Percentiles rank a stretch among this genome's conserved stretches.
Conservation (phyloP, 2,113 vertebrate species). For the Scalopus aquaticus region DNA sequence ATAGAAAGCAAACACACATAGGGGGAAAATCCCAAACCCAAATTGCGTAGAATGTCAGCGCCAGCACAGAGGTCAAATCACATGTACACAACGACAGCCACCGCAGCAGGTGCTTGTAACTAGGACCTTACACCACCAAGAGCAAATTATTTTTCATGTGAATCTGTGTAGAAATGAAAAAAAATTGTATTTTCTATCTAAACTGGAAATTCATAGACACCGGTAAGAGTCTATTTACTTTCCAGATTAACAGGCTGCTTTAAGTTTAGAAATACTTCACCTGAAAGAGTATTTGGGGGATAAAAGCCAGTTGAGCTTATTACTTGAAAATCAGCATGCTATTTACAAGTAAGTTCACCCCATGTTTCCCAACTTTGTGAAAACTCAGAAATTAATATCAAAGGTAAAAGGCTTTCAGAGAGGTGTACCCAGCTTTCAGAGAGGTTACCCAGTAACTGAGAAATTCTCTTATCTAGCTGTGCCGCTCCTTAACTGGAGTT, state of each 20-base stretch:
- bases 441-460: not conserved
- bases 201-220: not conserved
- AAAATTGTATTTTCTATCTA: not conserved
- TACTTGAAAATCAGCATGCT: not conserved
- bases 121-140: not conserved
- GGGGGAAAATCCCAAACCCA: not conserved
- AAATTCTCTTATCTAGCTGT: not conserved
- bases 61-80: not conserved
- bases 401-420: not conserved
- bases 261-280: not conserved
- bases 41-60: not conserved
- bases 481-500: not conserved
- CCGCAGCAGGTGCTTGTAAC: not conserved
- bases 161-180: not conserved
- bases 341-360: not conserved
- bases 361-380: not conserved
- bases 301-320: not conserved
- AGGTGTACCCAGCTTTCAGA: not conserved
- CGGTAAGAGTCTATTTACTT: not conserved
- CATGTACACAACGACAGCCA: not conserved
- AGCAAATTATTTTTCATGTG: not conserved
- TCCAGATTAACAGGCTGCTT: not conserved
- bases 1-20: not conserved
- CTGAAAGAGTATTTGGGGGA: not conserved
- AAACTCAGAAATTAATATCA: conserved; percentile 9